These are phyloP conservation scores for Ceryle rudis DNA, from an alignment of 2,797 vertebrate genomes.

Conservation along the genomic window DNA sequence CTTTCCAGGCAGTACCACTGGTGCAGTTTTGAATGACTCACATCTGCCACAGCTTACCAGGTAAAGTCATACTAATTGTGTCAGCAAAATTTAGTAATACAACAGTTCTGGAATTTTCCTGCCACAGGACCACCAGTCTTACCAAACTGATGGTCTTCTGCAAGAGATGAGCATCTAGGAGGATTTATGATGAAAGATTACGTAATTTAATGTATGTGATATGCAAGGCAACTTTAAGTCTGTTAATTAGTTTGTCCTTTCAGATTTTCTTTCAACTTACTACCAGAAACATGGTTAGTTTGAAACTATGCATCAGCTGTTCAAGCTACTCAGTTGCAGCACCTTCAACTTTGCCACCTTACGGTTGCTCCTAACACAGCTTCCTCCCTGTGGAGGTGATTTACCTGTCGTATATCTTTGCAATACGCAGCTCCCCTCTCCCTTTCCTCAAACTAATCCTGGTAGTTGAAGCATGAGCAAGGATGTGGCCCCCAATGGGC, in stretches of 20 bases:
- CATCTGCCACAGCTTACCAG: neutral
- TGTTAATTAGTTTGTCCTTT: neutral
- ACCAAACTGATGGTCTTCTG: neutral
- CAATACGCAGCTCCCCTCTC: constrained; percentile 94
- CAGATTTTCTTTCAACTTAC: neutral
- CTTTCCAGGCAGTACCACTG: neutral
- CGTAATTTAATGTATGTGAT: neutral
- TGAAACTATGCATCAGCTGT: neutral
- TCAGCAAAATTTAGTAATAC: neutral
- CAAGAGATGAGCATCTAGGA: neutral
- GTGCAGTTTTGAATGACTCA: neutral
- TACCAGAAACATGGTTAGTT: neutral
- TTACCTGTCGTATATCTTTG: constrained; percentile 98
- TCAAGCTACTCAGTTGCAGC: neutral
- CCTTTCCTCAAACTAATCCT: constrained; percentile 96
- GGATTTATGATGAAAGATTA: neutral
- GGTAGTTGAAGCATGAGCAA: constrained; percentile 97
- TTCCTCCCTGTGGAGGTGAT: neutral
- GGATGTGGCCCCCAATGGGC: constrained; percentile 97
- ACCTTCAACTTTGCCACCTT: neutral
- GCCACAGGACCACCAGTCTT: neutral
- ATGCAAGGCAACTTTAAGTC: neutral
- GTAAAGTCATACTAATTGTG: neutral
- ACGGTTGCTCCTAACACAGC: neutral
- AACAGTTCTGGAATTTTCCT: neutral